A percentile compares a stretch with the other conserved stretches of the same genome.
phyloP scores from a whole-genome alignment of 53 echinoderm and acorn worm species.

The Echinometra lucunter region DNA sequence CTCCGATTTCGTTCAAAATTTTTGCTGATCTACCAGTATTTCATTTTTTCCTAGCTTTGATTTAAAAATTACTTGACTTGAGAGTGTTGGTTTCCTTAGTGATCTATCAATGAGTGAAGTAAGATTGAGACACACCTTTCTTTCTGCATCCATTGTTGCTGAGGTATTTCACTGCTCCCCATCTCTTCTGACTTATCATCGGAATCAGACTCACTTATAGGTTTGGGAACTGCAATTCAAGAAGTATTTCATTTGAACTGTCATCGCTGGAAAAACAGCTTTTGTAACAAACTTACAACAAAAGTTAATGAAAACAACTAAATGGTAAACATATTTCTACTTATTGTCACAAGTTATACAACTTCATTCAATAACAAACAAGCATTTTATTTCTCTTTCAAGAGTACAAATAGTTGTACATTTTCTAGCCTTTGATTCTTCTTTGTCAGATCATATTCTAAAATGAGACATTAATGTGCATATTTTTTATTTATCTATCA shows the following conservation, averaged over 20 bases:
- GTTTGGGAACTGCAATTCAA: slow-evolving; percentile 82
- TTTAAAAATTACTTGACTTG: too few species aligned
- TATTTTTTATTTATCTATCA: background rate
- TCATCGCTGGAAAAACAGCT: background rate
- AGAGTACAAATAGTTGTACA: background rate
- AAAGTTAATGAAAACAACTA: background rate
- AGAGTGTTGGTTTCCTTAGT: too few species aligned
- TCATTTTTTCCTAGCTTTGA: too few species aligned
- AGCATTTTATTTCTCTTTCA: background rate
- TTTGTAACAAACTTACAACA: background rate
- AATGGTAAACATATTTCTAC: background rate
- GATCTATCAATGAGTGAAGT: background rate
- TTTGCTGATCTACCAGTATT: too few species aligned
- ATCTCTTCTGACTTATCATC: slow-evolving; percentile 97
- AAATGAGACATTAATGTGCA: background rate
- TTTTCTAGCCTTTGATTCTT: background rate
- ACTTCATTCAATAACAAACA: slow-evolving; percentile 1
- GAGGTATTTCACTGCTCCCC: slow-evolving; percentile 94
- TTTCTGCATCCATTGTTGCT: slow-evolving; percentile 90
- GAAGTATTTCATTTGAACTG: background rate
- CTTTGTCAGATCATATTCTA: background rate
- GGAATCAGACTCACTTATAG: slow-evolving; percentile 94
- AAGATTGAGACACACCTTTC: slow-evolving; percentile 75
- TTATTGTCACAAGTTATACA: background rate
- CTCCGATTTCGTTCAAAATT: too few species aligned